Evolutionary conservation across 2,113 vertebrate species (phyloP).

Genomic region (Austrofundulus limnaeus): DNA sequence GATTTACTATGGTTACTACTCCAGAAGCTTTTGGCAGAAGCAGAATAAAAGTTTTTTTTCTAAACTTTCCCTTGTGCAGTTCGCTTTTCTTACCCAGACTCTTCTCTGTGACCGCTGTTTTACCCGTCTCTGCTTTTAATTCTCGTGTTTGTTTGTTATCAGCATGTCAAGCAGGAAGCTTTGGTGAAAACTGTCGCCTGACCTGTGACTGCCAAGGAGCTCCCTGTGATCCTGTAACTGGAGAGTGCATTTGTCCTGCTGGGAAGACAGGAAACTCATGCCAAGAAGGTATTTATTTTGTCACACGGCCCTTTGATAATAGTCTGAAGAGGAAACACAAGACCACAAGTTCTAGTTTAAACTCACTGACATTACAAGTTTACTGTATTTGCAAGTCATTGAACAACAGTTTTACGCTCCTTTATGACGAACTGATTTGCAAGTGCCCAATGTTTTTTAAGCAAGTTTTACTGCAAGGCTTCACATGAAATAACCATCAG

Average conservation of each 20-base stretch:
- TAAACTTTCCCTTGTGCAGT: conserved; percentile 1
- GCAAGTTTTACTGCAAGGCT: conserved; percentile 8
- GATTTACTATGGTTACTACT: conserved; percentile 47
- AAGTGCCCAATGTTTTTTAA: neutral
- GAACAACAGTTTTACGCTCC: neutral
- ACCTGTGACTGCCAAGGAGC: conserved; percentile 68
- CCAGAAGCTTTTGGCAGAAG: conserved; percentile 40
- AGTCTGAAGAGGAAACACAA: conserved; percentile 1
- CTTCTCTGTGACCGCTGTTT: neutral
- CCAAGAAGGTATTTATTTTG: conserved; percentile 56
- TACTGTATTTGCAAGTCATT: neutral
- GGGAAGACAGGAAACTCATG: conserved; percentile 73
- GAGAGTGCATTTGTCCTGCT: conserved; percentile 75
- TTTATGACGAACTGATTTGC: neutral
- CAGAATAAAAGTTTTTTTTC: conserved; percentile 41
- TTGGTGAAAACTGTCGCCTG: conserved; percentile 63
- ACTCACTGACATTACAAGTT: conserved; percentile 2
- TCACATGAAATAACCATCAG: neutral
- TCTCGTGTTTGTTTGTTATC: conserved; percentile 11
- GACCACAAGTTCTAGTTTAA: neutral
- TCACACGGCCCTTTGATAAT: neutral
- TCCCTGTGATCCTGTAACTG: conserved; percentile 60
- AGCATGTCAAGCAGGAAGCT: conserved; percentile 69
- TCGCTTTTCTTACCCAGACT: neutral
- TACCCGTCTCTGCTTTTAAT: conserved; percentile 1